Base-by-base conservation (phyloP, 2,888 invertebrate genomes). In the Lumbricus terrestris region DNA sequence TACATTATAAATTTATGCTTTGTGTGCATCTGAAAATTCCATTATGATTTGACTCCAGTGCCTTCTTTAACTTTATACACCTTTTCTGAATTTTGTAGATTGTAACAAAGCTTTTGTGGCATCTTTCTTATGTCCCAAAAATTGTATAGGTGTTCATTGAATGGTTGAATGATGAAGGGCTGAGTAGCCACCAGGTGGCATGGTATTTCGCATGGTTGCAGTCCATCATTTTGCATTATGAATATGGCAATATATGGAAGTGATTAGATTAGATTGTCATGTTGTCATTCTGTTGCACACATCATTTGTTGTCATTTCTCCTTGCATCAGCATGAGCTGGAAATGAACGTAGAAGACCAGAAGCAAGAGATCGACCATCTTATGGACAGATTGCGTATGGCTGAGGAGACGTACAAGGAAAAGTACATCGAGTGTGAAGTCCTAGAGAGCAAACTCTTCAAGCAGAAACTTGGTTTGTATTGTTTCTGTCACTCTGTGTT, bases 351-450 rank as follows among this genome's bases (percentile, higher is more conserved):
- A 83, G 91, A 91, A 34, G 93, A 94, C 37, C 91, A 93, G 91
- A 89, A 91, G 54, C 91, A 93, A 18, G 94, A 94, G 90, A 92
- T 93, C 8, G 92, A 93, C 40, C 94, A 94, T 88, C 90, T 94
- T 89, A 93, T 93, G 90, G 93, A 94, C 40, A 92, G 94, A 90
- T 93, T 94, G 23, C 91, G 91, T 18, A 94, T 94, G 94, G 94
- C 94, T 35, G 93, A 93, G 18, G 93, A 93, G 83, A 94, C 94
- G 88, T 94, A 94, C 92, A 93, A 93, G 90, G 91, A 91, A 18
- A 91, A 94, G 88, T 94, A 93, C 90, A 91, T 93, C 20, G 94
- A 94, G 90, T 94, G 93, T 89, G 92, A 90, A 29, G 93, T 93
- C 90, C 91, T 93, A 23, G 92, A 93, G 91, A 92, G 91, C 82